Conservation (phyloP, 2,797 vertebrate genomes). For the Cygnus olor region DNA sequence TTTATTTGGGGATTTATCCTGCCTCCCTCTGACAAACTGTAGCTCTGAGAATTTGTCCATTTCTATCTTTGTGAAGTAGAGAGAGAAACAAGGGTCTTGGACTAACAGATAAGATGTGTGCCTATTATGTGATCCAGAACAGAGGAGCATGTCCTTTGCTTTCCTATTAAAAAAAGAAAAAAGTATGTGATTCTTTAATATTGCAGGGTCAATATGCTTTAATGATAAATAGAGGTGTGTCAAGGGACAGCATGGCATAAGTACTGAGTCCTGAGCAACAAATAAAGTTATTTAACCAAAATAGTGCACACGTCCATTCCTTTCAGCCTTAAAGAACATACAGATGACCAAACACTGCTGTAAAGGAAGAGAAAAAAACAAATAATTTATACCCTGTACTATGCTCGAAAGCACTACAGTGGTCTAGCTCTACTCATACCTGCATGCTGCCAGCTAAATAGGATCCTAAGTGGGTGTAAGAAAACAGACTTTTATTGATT, state of each 20-base stretch:
- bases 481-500: conserved; percentile 8
- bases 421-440: neutral
- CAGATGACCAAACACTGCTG: neutral
- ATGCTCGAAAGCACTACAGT: neutral
- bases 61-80: neutral
- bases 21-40: neutral
- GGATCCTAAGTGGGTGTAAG: neutral
- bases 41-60: neutral
- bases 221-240: neutral
- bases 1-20: neutral
- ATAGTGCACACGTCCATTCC: neutral
- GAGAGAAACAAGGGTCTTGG: neutral
- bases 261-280: neutral
- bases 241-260: neutral
- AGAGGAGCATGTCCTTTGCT: neutral
- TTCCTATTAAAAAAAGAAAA: neutral
- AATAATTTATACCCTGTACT: neutral
- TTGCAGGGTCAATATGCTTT: neutral
- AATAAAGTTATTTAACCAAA: neutral
- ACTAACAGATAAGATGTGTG: neutral
- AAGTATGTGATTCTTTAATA: neutral
- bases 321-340: neutral
- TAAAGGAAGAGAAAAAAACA: neutral
- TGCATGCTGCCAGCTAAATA: neutral
- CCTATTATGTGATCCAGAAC: neutral